A percentile compares a stretch with the other conserved stretches of the same genome.
Evolutionary conservation across 2,113 vertebrate species (phyloP).

Genomic region (Rallus limicola): DNA sequence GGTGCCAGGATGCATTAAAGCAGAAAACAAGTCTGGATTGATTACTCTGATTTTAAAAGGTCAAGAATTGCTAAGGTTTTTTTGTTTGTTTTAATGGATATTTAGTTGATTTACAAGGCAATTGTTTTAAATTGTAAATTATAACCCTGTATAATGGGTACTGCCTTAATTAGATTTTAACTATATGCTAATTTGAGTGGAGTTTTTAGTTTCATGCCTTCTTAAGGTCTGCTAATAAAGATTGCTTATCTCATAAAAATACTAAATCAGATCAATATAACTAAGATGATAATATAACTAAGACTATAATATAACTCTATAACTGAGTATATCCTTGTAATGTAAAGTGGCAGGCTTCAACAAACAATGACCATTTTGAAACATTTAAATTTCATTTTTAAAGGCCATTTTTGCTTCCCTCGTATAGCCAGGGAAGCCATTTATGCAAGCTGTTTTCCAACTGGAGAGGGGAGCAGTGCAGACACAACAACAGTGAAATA

Average conservation of each 20-base stretch:
- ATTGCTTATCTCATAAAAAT: background rate
- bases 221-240: background rate
- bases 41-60: constrained; percentile 74
- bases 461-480: background rate
- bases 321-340: background rate
- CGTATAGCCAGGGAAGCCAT: background rate
- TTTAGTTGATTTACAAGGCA: constrained; percentile 57
- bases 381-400: constrained; percentile 6
- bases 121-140: constrained; percentile 66
- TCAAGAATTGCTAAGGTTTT: constrained; percentile 64
- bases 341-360: constrained; percentile 17
- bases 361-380: constrained; percentile 27
- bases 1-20: constrained; percentile 67
- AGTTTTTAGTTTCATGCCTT: background rate
- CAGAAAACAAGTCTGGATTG: constrained; percentile 62
- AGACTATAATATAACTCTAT: constrained; percentile 10
- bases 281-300: background rate
- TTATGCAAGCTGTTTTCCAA: constrained; percentile 9
- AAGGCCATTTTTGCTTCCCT: background rate
- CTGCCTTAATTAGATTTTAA: constrained; percentile 51
- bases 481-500: background rate
- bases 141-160: constrained; percentile 33
- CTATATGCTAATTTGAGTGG: constrained; percentile 19
- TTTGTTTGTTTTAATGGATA: constrained; percentile 47
- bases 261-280: background rate